These are phyloP conservation scores for Ladona fulva DNA, from an alignment of 1,140 invertebrate genomes.

Conservation along the genomic window DNA sequence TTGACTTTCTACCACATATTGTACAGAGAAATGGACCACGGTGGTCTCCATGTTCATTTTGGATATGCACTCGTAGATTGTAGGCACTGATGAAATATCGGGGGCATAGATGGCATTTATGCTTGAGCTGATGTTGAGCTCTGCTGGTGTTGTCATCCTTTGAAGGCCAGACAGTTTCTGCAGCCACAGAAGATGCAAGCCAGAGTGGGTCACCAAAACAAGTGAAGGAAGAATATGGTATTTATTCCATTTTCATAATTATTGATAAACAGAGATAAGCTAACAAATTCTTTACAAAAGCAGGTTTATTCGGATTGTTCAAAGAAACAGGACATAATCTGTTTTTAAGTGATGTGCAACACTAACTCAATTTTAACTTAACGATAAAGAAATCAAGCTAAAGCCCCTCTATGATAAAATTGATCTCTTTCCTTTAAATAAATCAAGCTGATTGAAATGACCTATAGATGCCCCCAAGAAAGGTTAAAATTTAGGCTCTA, in stretches of 20 bases:
- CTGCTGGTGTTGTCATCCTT: not conserved
- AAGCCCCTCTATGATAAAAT: too few relatives aligned
- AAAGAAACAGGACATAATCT: too few relatives aligned
- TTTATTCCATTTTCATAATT: not conserved
- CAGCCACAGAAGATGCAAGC: not conserved
- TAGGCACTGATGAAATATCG: not conserved
- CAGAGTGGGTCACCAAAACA: not conserved
- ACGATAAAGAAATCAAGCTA: too few relatives aligned
- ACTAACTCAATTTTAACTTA: too few relatives aligned
- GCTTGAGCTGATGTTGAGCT: not conserved
- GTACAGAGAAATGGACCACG: not conserved
- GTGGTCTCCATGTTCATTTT: constrained; percentile 1
- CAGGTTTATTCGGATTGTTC: too few relatives aligned
- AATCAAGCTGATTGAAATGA: too few relatives aligned
- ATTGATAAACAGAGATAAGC: too few relatives aligned
- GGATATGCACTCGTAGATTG: not conserved
- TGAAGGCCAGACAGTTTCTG: not conserved
- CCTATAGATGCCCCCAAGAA: too few relatives aligned
- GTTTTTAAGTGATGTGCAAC: too few relatives aligned
- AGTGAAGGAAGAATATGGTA: not conserved
- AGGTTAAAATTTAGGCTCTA: too few relatives aligned
- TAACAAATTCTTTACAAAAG: too few relatives aligned
- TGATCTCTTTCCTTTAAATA: too few relatives aligned
- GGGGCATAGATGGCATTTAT: constrained; percentile 1
- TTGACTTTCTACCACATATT: not conserved